Percentiles rank a stretch among this genome's conserved stretches.
These are phyloP conservation scores for Trochalopteron elliotii DNA, from an alignment of 2,113 vertebrate genomes.

Conservation along the genomic window DNA sequence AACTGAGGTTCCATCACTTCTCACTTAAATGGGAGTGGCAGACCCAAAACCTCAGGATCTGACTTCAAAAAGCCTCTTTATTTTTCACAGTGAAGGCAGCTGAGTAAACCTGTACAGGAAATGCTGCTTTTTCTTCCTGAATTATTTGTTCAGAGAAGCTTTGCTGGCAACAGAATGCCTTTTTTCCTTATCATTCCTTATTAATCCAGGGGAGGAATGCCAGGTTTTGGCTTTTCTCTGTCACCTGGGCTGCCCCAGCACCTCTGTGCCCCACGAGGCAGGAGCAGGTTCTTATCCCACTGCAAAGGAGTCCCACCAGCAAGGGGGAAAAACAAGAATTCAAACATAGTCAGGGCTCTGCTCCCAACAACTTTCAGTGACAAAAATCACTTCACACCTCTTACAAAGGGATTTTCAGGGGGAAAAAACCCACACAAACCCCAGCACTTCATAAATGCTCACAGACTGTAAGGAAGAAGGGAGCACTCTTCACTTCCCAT, in stretches of 20 bases:
- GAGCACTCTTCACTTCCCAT: not conserved
- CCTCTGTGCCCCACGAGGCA: not conserved
- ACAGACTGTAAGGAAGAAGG: not conserved
- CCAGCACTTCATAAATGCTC: not conserved
- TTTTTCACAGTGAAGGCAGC: not conserved
- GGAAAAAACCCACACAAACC: not conserved
- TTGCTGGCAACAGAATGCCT: not conserved
- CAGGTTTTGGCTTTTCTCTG: not conserved
- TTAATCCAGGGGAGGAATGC: rapidly evolving
- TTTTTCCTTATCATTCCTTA: not conserved
- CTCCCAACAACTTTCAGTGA: not conserved
- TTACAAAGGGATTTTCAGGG: not conserved
- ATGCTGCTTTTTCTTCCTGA: not conserved
- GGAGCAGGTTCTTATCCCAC: not conserved
- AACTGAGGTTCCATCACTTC: no score
- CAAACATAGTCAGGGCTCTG: not conserved
- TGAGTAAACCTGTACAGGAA: not conserved
- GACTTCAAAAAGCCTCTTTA: no score
- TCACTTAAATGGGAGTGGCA: no score
- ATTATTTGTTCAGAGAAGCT: not conserved
- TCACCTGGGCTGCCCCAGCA: not conserved
- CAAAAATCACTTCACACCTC: not conserved
- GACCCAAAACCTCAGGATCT: no score
- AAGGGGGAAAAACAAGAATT: no score
- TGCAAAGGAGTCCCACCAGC: no score